Percentiles rank a stretch among this genome's conserved stretches.
These are phyloP conservation scores for Spea bombifrons DNA, from an alignment of 2,113 vertebrate genomes.

Conservation along the genomic window DNA sequence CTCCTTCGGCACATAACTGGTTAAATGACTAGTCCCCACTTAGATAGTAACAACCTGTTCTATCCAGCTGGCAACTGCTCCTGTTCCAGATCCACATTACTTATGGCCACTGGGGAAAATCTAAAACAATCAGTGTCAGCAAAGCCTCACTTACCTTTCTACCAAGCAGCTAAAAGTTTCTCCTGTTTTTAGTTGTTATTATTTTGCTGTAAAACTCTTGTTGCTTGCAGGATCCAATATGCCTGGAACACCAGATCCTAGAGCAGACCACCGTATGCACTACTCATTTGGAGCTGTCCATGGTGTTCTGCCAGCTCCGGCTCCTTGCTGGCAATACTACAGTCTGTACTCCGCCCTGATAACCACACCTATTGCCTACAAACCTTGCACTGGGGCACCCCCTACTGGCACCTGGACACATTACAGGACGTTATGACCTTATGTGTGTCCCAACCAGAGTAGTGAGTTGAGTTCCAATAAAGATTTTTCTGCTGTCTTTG, in stretches of 20 bases:
- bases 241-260: not conserved
- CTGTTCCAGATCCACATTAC: no score
- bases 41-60: no score
- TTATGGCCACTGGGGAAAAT: not conserved
- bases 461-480: no score
- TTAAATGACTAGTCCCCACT: no score
- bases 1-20: no score
- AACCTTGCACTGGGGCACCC: constrained; percentile 24
- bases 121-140: not conserved
- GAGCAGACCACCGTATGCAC: constrained; percentile 10
- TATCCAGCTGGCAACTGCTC: no score
- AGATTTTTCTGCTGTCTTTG: no score
- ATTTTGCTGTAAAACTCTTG: not conserved
- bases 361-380: constrained; percentile 42
- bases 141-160: constrained; percentile 26
- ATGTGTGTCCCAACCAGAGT: no score
- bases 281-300: constrained; percentile 44
- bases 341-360: not conserved
- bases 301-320: constrained; percentile 32
- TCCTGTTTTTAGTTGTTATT: not conserved
- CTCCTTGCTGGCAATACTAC: constrained; percentile 5
- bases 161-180: not conserved
- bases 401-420: constrained; percentile 14
- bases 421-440: not conserved
- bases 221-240: not conserved